These are phyloP conservation scores for Lonchura striata DNA, from an alignment of 2,113 vertebrate species.

Conservation along the genomic window DNA sequence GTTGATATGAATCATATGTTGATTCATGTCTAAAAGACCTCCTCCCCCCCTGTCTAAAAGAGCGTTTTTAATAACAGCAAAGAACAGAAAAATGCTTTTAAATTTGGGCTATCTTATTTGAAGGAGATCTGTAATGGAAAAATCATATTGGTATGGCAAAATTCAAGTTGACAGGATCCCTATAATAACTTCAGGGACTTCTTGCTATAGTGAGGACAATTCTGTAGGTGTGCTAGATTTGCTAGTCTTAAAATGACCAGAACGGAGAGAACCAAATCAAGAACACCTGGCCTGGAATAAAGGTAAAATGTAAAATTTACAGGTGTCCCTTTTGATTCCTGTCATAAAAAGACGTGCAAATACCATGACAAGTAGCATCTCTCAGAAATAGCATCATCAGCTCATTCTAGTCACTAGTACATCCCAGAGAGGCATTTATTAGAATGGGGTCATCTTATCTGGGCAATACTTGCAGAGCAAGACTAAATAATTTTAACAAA, in stretches of 20 bases:
- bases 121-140: not conserved
- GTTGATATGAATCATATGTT: not conserved
- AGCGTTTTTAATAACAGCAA: not conserved
- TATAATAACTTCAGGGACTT: not conserved
- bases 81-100: not conserved
- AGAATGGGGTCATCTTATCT: not conserved
- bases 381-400: not conserved
- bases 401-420: not conserved
- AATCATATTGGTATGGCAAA: not conserved
- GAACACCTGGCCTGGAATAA: not conserved
- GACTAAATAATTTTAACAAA: not conserved
- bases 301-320: not conserved
- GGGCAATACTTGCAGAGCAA: not conserved
- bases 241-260: not conserved
- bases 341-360: not conserved
- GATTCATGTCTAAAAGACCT: not conserved
- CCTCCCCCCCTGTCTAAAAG: not conserved
- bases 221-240: not conserved
- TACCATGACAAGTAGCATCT: not conserved
- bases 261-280: not conserved
- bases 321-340: not conserved
- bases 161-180: not conserved
- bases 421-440: not conserved
- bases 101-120: not conserved
- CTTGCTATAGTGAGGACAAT: not conserved